These are phyloP conservation scores for roundworm (Caenorhabditis elegans) DNA, from an alignment of 1,140 invertebrate species.

Conservation along the genomic window WBcel235 BX284602.5:8957501-8958000, in stretches of 20 bases:
- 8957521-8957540: too few relatives aligned
- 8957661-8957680: background rate
- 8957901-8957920: conserved; percentile 23
- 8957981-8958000: too few relatives aligned
- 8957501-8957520: background rate
- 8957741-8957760: background rate
- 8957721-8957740: background rate
- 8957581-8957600: too few relatives aligned
- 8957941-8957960: background rate
- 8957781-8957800: background rate
- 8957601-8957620: too few relatives aligned
- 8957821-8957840: background rate
- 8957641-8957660: too few relatives aligned
- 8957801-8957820: background rate
- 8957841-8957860: background rate
- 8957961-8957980: background rate
- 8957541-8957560: too few relatives aligned
- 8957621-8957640: too few relatives aligned
- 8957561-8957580: too few relatives aligned
- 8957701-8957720: background rate
- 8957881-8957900: too few relatives aligned
- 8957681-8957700: too few relatives aligned
- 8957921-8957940: conserved; percentile 12
- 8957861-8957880: conserved; percentile 8
- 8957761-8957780: background rate